phyloP scores from a whole-genome alignment of 2,797 vertebrate species.

The Antennarius maculatus region DNA sequence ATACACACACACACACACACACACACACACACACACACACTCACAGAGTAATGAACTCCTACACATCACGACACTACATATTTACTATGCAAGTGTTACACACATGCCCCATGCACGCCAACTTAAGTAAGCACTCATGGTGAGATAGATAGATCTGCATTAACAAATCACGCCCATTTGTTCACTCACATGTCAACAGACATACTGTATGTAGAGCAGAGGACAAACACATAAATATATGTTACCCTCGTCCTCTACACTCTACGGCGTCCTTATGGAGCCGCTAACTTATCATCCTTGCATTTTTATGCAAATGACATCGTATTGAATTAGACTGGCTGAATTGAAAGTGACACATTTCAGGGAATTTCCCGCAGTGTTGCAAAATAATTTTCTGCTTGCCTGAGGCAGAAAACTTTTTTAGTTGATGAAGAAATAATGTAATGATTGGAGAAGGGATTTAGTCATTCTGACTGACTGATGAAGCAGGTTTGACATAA shows the following conservation, averaged over 20 bases:
- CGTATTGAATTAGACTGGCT: slow-evolving; percentile 42
- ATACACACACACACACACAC: slow-evolving; percentile 39
- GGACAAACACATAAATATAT: slow-evolving; percentile 45
- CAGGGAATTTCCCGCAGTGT: slow-evolving; percentile 27
- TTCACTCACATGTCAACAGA: slow-evolving; percentile 66
- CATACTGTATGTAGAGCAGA: slow-evolving; percentile 38
- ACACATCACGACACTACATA: slow-evolving; percentile 43
- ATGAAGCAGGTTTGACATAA: slow-evolving; percentile 8
- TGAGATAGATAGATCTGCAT: slow-evolving; percentile 53
- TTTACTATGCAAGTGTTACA: slow-evolving; percentile 64
- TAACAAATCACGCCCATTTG: slow-evolving; percentile 65
- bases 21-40: slow-evolving; percentile 30
- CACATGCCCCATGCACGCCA: slow-evolving; percentile 51
- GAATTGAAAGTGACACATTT: slow-evolving; percentile 45
- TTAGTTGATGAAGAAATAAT: slow-evolving; percentile 30
- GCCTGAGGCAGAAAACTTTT: slow-evolving; percentile 40
- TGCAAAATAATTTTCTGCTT: slow-evolving; percentile 30
- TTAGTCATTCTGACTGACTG: slow-evolving; percentile 16
- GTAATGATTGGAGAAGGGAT: slow-evolving; percentile 26
- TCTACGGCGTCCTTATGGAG: slow-evolving; percentile 22
- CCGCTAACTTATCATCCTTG: slow-evolving; percentile 43
- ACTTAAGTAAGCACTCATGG: slow-evolving; percentile 41
- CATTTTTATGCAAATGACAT: slow-evolving; percentile 62
- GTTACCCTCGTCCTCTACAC: slow-evolving; percentile 1
- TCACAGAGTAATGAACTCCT: slow-evolving; percentile 53